Evolutionary conservation across 2,888 invertebrate species (phyloP), one percentile per base, ranked within the genome.

Genomic region (Luffia ferchaultella): DNA sequence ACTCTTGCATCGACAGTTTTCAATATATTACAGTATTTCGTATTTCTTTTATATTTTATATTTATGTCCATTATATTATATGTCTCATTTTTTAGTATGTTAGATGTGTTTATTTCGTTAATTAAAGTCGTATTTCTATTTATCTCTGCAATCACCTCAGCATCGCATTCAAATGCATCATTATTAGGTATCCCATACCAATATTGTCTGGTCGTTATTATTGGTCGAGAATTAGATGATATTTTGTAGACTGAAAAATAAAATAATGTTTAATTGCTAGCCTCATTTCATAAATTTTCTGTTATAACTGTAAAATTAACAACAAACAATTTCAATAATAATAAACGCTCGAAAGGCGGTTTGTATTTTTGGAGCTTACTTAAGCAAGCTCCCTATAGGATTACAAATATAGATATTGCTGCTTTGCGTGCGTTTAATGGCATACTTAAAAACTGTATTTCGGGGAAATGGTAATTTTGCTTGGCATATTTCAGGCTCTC

Each of bases 241-340:
- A 77, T 67, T 68, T 70, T 80, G 58, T 79, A 80, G 2, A 62
- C 80, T 80, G 68, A n/a, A 63, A 63, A n/a, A 30, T 30, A 12
- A 30, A 30, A 30, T 47, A 41, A 50, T 50, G 42, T 46, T 19
- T 46, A 12, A 20, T 46, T 19, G 46, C 49, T 46, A 7, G 7
- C 20, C 5, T 46, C n/a, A 18, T 19, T 19, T 19, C 16, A 17
- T 19, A 18, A 17, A 19, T 46, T 19, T 16, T n/a, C n/a, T n/a
- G n/a, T n/a, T n/a, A n/a, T n/a, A n/a, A n/a, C n/a, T n/a, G n/a
- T n/a, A n/a, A n/a, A n/a, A n/a, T n/a, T n/a, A n/a, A n/a, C n/a
- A n/a, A n/a, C n/a, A n/a, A n/a, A n/a, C n/a, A n/a, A n/a, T n/a
- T n/a, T n/a, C n/a, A n/a, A n/a, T n/a, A n/a, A n/a, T n/a, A n/a